Percentiles rank a stretch among this genome's conserved stretches.
These are phyloP conservation scores for Acanthopleura granulata DNA, from an alignment of 2,888 invertebrate species.

Conservation along the genomic window DNA sequence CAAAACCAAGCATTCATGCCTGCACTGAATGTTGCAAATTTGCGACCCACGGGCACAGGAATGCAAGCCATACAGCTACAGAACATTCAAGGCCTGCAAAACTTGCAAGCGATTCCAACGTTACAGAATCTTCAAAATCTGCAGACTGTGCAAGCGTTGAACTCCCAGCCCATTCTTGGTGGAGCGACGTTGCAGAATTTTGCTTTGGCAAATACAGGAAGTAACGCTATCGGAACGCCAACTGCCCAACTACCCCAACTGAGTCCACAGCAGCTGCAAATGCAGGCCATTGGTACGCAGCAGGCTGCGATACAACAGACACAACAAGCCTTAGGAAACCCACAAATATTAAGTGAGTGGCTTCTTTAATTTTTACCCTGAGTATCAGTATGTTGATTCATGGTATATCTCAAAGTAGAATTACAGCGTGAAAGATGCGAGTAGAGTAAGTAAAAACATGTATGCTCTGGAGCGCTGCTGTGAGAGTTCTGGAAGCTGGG, in stretches of 20 bases:
- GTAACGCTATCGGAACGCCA: conserved; percentile 25
- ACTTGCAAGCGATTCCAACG: conserved; percentile 43
- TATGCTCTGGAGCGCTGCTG: no score
- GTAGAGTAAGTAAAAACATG: no score
- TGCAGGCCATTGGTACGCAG: conserved; percentile 30
- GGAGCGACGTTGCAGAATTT: conserved; percentile 35
- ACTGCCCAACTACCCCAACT: conserved; percentile 19
- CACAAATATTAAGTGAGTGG: neutral
- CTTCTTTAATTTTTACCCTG: no score
- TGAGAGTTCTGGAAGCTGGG: no score
- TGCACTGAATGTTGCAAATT: conserved; percentile 47
- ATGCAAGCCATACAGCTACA: conserved; percentile 56
- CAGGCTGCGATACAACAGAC: conserved; percentile 22
- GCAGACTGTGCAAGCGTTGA: conserved; percentile 46
- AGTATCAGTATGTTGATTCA: no score
- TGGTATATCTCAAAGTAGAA: no score
- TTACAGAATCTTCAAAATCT: conserved; percentile 50
- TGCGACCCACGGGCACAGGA: conserved; percentile 32
- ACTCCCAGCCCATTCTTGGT: conserved; percentile 27
- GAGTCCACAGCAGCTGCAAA: conserved; percentile 25
- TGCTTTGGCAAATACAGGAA: conserved; percentile 35
- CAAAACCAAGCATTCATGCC: conserved; percentile 46
- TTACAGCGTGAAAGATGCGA: no score
- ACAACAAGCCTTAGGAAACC: neutral
- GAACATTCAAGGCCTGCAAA: conserved; percentile 53